Percentiles rank a stretch among this genome's conserved stretches.
Conservation (phyloP, 1,140 invertebrate genomes). For the Drosophila sechellia region DNA sequence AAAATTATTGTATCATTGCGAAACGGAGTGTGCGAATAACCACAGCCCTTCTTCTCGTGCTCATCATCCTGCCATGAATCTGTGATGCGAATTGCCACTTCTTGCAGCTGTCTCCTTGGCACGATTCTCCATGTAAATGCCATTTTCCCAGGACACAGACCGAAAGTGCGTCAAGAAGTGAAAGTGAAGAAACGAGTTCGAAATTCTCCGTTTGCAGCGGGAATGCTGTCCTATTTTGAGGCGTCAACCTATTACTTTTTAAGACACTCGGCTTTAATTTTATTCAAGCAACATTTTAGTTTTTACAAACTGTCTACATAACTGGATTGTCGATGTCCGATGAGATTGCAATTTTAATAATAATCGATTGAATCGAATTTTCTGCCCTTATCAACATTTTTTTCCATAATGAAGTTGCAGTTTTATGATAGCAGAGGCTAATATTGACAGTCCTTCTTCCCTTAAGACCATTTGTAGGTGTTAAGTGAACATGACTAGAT, state of each 20-base stretch:
- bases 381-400: too few relatives aligned
- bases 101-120: constrained; percentile 7
- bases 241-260: too few relatives aligned
- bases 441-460: too few relatives aligned
- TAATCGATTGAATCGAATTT: too few relatives aligned
- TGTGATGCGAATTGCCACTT: constrained; percentile 65
- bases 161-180: constrained; percentile 36
- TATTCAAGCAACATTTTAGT: not conserved
- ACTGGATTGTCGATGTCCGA: too few relatives aligned
- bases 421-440: too few relatives aligned
- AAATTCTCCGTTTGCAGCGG: not conserved
- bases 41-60: constrained; percentile 12
- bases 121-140: not conserved
- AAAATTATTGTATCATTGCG: constrained; percentile 43
- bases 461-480: too few relatives aligned
- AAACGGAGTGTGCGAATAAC: constrained; percentile 15
- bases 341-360: too few relatives aligned
- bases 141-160: not conserved
- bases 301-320: not conserved
- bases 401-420: too few relatives aligned
- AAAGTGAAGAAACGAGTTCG: constrained; percentile 17
- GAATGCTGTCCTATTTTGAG: not conserved
- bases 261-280: not conserved
- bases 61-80: constrained; percentile 53
- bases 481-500: too few relatives aligned